These are phyloP conservation scores for Psettodes erumei DNA, from an alignment of 2,113 vertebrate species.

Conservation along the genomic window DNA sequence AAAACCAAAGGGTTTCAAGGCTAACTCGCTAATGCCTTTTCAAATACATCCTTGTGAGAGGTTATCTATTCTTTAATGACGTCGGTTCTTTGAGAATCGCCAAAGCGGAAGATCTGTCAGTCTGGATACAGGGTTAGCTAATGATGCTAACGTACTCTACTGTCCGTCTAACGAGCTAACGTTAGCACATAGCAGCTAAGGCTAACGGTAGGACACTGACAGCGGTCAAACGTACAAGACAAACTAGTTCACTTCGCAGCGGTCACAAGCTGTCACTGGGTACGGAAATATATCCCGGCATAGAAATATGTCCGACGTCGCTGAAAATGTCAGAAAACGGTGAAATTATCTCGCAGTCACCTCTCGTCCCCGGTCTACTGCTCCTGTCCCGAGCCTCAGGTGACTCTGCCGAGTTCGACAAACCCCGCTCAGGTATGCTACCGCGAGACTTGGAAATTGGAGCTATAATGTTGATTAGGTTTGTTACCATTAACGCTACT, in stretches of 20 bases:
- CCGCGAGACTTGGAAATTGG: slow-evolving; percentile 59
- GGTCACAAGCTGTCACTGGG: rapidly evolving
- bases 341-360: slow-evolving; percentile 47
- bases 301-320: rapidly evolving
- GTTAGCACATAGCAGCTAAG: slow-evolving; percentile 49
- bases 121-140: not conserved
- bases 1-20: not conserved
- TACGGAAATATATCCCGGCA: rapidly evolving
- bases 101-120: no score
- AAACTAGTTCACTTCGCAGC: not conserved
- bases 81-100: not conserved
- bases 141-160: slow-evolving; percentile 4
- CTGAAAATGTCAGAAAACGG: not conserved
- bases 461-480: not conserved
- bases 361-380: slow-evolving; percentile 48
- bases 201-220: slow-evolving; percentile 69
- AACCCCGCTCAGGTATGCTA: slow-evolving; percentile 48
- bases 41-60: not conserved
- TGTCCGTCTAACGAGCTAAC: slow-evolving; percentile 3
- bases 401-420: slow-evolving; percentile 49
- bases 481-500: no score
- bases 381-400: slow-evolving; percentile 55
- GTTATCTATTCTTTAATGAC: not conserved
- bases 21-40: not conserved
- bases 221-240: slow-evolving; percentile 70